These are phyloP conservation scores for Umimayanthus kanabou DNA, from an alignment of 92 coral and sea anemone genomes.

Conservation along the genomic window DNA sequence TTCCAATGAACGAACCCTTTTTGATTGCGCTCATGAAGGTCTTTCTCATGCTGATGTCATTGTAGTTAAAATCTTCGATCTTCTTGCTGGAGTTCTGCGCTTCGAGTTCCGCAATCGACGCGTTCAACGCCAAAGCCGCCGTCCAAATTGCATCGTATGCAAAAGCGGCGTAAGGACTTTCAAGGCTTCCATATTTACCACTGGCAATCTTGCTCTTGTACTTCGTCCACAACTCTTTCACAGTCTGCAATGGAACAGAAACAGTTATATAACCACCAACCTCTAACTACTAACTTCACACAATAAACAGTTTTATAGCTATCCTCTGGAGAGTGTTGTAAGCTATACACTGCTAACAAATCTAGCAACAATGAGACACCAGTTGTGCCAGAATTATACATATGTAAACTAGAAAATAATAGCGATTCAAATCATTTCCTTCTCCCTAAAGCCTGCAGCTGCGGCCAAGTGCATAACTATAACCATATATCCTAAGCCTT, in stretches of 20 bases:
- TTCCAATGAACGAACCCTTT: constrained; percentile 58
- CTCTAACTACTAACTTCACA: too few relatives aligned
- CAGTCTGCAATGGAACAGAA: constrained; percentile 49
- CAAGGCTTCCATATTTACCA: constrained; percentile 38
- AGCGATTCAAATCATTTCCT: too few relatives aligned
- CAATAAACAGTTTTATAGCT: too few relatives aligned
- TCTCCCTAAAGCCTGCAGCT: too few relatives aligned
- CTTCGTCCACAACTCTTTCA: constrained; percentile 51
- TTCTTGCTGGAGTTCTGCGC: constrained; percentile 66
- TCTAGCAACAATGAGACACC: too few relatives aligned
- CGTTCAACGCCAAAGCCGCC: constrained; percentile 70
- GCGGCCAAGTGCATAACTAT: too few relatives aligned
- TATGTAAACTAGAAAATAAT: too few relatives aligned
- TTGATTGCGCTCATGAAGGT: constrained; percentile 61
- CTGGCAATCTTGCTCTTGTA: constrained; percentile 30
- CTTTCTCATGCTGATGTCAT: constrained; percentile 63
- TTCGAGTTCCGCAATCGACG: constrained; percentile 54
- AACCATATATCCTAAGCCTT: too few relatives aligned
- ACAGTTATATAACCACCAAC: neutral
- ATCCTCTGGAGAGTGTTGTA: too few relatives aligned
- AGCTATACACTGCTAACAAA: too few relatives aligned
- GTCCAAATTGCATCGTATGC: constrained; percentile 85
- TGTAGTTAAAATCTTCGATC: constrained; percentile 66
- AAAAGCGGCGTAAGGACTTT: constrained; percentile 66
- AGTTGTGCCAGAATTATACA: too few relatives aligned